Evolutionary conservation across 2,113 vertebrate species (phyloP).

Genomic region (Dinomys branickii): DNA sequence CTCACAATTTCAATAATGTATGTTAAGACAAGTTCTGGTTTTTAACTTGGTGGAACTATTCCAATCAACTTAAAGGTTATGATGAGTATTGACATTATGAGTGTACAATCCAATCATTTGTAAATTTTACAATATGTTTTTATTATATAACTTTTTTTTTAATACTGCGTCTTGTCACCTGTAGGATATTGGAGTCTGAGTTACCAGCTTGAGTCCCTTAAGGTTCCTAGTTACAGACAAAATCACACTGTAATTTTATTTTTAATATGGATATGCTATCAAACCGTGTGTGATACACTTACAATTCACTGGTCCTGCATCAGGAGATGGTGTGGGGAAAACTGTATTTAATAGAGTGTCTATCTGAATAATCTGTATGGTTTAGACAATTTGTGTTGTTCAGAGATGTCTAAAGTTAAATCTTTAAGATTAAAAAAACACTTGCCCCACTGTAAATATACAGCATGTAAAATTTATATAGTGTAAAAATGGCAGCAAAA

Average conservation of each 20-base stretch:
- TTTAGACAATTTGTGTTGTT: too few species aligned
- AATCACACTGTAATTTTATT: conserved; percentile 92
- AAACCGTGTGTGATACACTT: conserved; percentile 90
- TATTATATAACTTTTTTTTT: conserved; percentile 86
- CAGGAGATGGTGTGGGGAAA: conserved; percentile 86
- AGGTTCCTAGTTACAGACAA: conserved; percentile 88
- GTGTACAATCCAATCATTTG: conserved; percentile 90
- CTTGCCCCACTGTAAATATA: too few species aligned
- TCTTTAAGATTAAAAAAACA: too few species aligned
- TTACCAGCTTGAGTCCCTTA: conserved; percentile 86
- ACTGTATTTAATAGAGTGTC: too few species aligned
- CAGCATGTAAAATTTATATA: too few species aligned
- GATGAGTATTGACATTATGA: conserved; percentile 90
- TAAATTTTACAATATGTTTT: conserved; percentile 87
- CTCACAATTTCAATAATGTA: too few species aligned
- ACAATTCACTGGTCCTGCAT: conserved; percentile 91
- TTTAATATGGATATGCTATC: conserved; percentile 91
- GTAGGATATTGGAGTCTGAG: conserved; percentile 84
- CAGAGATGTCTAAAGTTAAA: too few species aligned
- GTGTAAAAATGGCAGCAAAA: too few species aligned
- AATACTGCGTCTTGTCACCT: conserved; percentile 86
- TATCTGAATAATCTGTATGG: too few species aligned
- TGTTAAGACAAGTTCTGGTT: too few species aligned
- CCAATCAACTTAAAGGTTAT: conserved; percentile 92
- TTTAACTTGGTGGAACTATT: too few species aligned